Percentiles rank a stretch among this genome's conserved stretches.
These are phyloP conservation scores for Enoplosus armatus DNA, from an alignment of 2,797 vertebrate species.

Conservation along the genomic window DNA sequence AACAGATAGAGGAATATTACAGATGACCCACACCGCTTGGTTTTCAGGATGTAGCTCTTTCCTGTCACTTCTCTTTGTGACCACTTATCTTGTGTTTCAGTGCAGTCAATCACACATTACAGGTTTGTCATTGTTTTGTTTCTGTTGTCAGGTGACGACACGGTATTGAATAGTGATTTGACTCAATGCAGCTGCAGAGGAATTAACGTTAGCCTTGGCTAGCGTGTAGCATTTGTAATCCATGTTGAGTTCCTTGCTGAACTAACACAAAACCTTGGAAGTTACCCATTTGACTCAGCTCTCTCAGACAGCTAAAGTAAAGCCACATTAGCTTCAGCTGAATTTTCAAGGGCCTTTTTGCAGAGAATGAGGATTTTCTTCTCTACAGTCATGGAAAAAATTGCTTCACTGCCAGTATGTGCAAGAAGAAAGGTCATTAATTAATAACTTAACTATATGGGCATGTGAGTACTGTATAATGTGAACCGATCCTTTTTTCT, in stretches of 20 bases:
- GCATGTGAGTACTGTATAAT: neutral
- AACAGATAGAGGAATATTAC: neutral
- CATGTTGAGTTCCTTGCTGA: constrained; percentile 1
- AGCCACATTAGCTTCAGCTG: constrained; percentile 17
- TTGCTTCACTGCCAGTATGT: neutral
- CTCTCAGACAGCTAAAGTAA: constrained; percentile 4
- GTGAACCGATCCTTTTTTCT: neutral
- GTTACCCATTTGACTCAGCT: constrained; percentile 6
- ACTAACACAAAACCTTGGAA: neutral
- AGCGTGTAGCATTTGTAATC: neutral
- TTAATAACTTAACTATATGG: neutral
- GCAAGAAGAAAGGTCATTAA: neutral
- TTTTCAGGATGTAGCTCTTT: neutral
- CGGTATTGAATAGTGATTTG: too few species aligned
- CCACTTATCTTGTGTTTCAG: neutral
- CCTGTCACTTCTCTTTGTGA: neutral
- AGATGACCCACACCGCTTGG: neutral
- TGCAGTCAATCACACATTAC: neutral
- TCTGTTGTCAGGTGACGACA: neutral
- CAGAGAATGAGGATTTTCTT: constrained; percentile 22
- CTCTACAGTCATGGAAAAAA: neutral
- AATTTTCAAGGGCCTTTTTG: neutral
- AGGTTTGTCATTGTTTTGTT: neutral
- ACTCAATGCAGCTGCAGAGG: neutral
- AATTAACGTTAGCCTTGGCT: neutral